phyloP scores from a whole-genome alignment of 2,888 invertebrate species.

The Pelosia muscerda region DNA sequence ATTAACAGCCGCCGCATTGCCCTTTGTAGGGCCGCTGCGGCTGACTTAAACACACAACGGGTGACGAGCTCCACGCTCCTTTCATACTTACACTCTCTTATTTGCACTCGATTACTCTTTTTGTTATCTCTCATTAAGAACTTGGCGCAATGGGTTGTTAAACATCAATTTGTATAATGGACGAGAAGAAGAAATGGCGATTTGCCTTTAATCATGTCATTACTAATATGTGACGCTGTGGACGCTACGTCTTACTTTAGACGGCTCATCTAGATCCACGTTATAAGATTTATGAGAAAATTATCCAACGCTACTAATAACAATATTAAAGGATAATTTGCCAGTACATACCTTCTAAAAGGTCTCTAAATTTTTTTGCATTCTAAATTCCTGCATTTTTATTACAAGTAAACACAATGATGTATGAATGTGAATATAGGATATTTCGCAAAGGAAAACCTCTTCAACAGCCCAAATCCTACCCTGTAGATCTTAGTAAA shows the following conservation, averaged over 20 bases:
- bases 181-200: conserved; percentile 62
- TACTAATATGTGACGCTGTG: conserved; percentile 61
- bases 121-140: conserved; percentile 81
- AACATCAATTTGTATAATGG: conserved; percentile 79
- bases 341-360: neutral
- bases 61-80: conserved; percentile 81
- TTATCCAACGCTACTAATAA: conserved; percentile 25
- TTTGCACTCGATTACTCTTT: conserved; percentile 84
- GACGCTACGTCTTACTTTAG: conserved; percentile 45
- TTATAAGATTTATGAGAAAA: conserved; percentile 31
- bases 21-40: conserved; percentile 84
- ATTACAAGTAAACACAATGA: too few relatives aligned
- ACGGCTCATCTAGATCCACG: conserved; percentile 41
- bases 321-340: neutral
- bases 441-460: too few relatives aligned
- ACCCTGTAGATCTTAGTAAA: neutral
- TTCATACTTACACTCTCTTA: conserved; percentile 80
- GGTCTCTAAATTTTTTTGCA: neutral
- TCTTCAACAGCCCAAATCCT: neutral
- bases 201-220: conserved; percentile 62
- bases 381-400: neutral
- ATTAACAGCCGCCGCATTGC: conserved; percentile 85
- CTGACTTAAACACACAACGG: conserved; percentile 86
- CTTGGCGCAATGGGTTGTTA: conserved; percentile 73
- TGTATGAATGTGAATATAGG: neutral